Evolutionary conservation across 2,113 vertebrate species (phyloP), one percentile per base, ranked within the genome.

Genomic region (Plotosus lineatus): DNA sequence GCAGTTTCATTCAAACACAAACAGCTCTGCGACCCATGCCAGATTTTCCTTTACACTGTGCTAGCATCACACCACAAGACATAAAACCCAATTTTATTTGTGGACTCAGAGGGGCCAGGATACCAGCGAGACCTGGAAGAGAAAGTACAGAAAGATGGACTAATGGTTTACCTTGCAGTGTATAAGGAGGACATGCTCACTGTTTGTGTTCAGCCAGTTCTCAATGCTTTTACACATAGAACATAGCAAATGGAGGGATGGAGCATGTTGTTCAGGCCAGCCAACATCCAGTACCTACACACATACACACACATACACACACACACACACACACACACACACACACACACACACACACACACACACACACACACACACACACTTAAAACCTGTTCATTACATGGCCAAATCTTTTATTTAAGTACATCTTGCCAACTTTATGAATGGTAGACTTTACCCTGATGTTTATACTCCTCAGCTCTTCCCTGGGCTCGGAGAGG

Each of bases 171-270:
- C 97, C 89, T 92, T 90, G 90, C 96, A 97, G 88, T 98, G 96
- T 77, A 98, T 93, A 72, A 98, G 94, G 2, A 97, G 93, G 28
- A 98, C 94, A 0, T 95, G 96, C 10, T 96, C 95, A 6, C 90
- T 89, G 84, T 96, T 88, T 0, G 71, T 88, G 76, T 94, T 94
- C 56, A 98, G 91, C 97, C 97, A 98, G 19, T 91, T 95, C 84
- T 97, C 95, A 91, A 97, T 94, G 0, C 89, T 89, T 78, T 94
- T 95, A 88, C 96, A 98, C 78, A 96, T 94, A 17, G 90, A 94
- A 63, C 95, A 94, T 83, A 98, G 89, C 85, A 96, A 95, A 82
- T 98, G 92, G 8, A 98, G 91, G 2, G 92, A 92, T 0, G 96
- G 96, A 1, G 96, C 95, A 21, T 96, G 92, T 60, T 92, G 89